phyloP scores from a whole-genome alignment of 2,888 invertebrate genomes.

The Rhingia rostrata region DNA sequence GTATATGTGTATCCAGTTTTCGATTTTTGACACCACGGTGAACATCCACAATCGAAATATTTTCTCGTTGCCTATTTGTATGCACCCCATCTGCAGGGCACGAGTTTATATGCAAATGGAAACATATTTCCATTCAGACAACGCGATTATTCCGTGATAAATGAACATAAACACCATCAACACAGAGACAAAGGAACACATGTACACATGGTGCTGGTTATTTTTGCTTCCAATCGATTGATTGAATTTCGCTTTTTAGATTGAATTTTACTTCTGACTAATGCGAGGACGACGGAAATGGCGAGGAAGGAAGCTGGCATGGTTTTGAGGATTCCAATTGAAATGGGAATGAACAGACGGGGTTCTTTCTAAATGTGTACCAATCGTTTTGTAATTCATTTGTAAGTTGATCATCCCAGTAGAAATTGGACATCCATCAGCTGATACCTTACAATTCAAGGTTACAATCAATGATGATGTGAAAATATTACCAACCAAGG shows the following conservation, averaged over 20 bases:
- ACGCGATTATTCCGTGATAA: conserved; percentile 47
- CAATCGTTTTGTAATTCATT: too few relatives aligned
- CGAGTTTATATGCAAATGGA: conserved; percentile 5
- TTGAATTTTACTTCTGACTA: not conserved
- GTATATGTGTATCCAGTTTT: not conserved
- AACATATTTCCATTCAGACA: conserved; percentile 35
- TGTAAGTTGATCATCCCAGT: too few relatives aligned
- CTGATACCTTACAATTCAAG: too few relatives aligned
- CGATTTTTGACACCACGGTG: conserved; percentile 13
- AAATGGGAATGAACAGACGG: too few relatives aligned
- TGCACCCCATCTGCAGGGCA: conserved; percentile 3
- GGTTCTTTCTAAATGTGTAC: too few relatives aligned
- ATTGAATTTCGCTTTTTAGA: conserved; percentile 34
- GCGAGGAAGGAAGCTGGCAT: not conserved
- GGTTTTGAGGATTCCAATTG: not conserved
- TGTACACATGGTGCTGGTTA: not conserved
- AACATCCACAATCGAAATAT: conserved; percentile 15
- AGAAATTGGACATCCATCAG: too few relatives aligned
- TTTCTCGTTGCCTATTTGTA: not conserved
- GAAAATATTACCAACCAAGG: too few relatives aligned
- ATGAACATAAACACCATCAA: conserved; percentile 34
- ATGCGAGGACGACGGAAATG: not conserved
- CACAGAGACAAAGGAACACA: not conserved
- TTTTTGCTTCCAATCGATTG: conserved; percentile 48
- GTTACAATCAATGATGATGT: too few relatives aligned